Evolutionary conservation across 2,113 vertebrate species (phyloP), one percentile per base, ranked within the genome.

Genomic region (Aramus guarauna): DNA sequence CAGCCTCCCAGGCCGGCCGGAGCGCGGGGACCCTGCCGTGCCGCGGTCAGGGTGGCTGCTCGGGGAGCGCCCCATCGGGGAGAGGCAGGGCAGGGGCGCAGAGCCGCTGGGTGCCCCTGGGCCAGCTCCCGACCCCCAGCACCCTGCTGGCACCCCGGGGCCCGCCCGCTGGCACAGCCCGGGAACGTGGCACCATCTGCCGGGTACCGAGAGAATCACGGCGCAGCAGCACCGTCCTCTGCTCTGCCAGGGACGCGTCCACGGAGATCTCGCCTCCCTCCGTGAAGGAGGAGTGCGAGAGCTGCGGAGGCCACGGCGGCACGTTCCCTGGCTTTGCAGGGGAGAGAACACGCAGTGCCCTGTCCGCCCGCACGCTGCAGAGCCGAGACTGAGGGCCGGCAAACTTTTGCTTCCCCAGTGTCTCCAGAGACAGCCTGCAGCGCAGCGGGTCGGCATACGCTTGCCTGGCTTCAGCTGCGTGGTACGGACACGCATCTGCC

Each of bases 381-480:
- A 74, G 3, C 23, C 0, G 20, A 53, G 11, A 47, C 13, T 37
- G 4, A 20, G 20, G 48, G 26, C n/a, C 8, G 55, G 64, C 24
- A 36, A 32, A 39, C 5, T 3, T 62, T 13, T 29, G 18, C 37
- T 29, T 39, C 27, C 24, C 36, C 4, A 2, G 15, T 2, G 15
- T 48, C 41, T 41, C 18, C 32, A 34, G 47, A 11, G 4, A 8
- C 17, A 36, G 50, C 82, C 52, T 32, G 62, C 41, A 30, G 53
- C 2, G 9, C 50, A 2, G 62, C 48, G 34, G 0, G 1, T 2
- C 0, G 1, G 17, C 9, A 3, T 59, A 48, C 3, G 19, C 12
- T 2, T 19, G 41, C 52, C 55, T 6, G 64, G 48, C n/a, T 50
- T 41, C 15, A 45, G n/a, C 58, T 12, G 62, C 0, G 8, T 0